These are phyloP conservation scores for Megamerina dolium DNA, from an alignment of 2,888 invertebrate genomes.

Conservation along the genomic window DNA sequence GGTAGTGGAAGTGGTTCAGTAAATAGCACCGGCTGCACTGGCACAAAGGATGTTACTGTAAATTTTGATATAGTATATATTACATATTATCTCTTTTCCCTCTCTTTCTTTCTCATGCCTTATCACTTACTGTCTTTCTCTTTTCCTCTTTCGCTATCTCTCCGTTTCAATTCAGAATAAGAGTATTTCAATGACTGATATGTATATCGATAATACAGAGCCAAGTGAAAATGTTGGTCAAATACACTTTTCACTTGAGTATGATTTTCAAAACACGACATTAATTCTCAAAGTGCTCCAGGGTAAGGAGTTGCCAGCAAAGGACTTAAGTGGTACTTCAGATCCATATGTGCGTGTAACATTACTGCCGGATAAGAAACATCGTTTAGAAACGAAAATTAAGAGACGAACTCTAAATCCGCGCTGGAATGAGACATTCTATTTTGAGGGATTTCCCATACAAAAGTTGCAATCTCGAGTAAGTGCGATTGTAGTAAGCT, in stretches of 20 bases:
- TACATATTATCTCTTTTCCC: too few relatives aligned
- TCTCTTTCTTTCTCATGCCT: too few relatives aligned
- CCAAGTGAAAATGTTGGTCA: conserved; percentile 91
- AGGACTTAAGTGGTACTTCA: conserved; percentile 86
- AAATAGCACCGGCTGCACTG: too few relatives aligned
- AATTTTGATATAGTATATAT: too few relatives aligned
- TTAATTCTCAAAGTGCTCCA: conserved; percentile 85
- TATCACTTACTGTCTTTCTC: conserved; percentile 1
- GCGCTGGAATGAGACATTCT: conserved; percentile 90
- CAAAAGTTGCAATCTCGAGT: conserved; percentile 87
- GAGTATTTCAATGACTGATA: conserved; percentile 85
- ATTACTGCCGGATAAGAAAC: conserved; percentile 84
- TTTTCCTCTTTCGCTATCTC: not conserved
- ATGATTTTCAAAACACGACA: conserved; percentile 89
- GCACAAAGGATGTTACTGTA: conserved; percentile 29
- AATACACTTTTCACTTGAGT: conserved; percentile 89
- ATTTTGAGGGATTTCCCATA: conserved; percentile 90
- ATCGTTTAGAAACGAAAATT: conserved; percentile 87
- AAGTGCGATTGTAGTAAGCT: conserved; percentile 21
- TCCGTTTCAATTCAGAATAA: conserved; percentile 69
- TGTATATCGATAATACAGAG: conserved; percentile 91
- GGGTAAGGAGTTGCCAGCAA: conserved; percentile 91
- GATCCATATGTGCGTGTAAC: conserved; percentile 90
- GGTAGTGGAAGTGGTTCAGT: too few relatives aligned
- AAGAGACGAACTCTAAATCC: conserved; percentile 86